phyloP scores from a whole-genome alignment of 2,797 vertebrate genomes.

The Acanthiza pusilla region DNA sequence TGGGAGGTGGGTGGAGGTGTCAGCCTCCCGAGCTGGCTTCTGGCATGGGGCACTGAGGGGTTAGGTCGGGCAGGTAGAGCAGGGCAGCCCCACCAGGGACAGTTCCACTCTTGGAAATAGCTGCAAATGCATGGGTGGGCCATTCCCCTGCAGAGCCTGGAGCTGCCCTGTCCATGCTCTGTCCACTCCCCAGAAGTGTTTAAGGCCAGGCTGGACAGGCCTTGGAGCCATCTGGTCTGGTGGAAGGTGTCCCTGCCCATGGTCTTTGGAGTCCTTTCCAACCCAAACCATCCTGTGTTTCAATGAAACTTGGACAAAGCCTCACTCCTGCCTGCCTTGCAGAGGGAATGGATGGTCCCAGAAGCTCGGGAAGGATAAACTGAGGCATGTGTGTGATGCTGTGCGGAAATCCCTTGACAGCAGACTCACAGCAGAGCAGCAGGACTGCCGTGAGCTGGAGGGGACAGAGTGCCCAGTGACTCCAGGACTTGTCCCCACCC shows the following conservation, averaged over 20 bases:
- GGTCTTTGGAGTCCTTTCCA: not conserved
- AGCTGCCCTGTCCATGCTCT: not conserved
- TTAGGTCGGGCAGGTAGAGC: not conserved
- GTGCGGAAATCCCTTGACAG: not conserved
- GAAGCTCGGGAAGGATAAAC: not conserved
- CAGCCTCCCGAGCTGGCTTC: not conserved
- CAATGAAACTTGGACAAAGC: not conserved
- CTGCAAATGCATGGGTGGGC: not conserved
- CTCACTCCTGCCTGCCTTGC: not conserved
- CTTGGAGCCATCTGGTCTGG: not conserved
- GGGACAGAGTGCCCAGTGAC: not conserved
- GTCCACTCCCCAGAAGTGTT: not conserved
- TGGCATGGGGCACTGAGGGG: not conserved
- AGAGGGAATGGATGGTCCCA: not conserved
- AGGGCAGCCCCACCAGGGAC: not conserved
- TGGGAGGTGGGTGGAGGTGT: not conserved
- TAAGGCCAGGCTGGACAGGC: not conserved
- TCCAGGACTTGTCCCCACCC: not conserved
- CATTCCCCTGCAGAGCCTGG: not conserved
- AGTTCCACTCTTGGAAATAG: not conserved
- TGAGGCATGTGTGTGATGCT: not conserved
- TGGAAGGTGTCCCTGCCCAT: not conserved
- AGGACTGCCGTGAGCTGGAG: not conserved
- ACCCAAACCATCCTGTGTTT: not conserved
- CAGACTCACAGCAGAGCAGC: not conserved